Percentiles rank a stretch among this genome's conserved stretches.
Conservation (phyloP, 2,888 invertebrate species). For the Hetaerina titia region DNA sequence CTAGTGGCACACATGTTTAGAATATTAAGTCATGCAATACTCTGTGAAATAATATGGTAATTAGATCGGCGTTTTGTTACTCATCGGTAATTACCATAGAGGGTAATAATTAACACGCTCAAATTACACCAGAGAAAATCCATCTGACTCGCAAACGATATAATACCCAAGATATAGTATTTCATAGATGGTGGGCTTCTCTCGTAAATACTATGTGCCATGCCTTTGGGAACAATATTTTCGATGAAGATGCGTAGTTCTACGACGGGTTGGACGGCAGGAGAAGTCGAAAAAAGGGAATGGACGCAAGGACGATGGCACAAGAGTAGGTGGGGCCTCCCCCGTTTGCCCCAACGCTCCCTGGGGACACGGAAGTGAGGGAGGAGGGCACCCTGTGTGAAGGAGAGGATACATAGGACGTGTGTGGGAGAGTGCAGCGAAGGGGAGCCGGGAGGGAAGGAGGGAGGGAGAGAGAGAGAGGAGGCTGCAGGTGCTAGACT, state of each 20-base stretch:
- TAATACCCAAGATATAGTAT: too few species aligned
- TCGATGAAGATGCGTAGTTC: not conserved
- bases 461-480: not conserved
- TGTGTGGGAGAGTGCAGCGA: not conserved
- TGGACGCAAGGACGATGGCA: not conserved
- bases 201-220: too few species aligned
- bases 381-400: not conserved
- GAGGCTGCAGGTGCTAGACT: not conserved
- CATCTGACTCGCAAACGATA: too few species aligned
- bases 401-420: not conserved
- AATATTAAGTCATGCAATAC: too few species aligned
- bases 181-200: not conserved
- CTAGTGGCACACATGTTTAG: too few species aligned
- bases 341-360: not conserved
- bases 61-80: too few species aligned
- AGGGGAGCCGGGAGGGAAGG: not conserved
- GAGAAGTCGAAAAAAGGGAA: not conserved
- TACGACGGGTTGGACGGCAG: not conserved
- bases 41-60: too few species aligned
- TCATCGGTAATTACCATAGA: too few species aligned
- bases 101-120: too few species aligned
- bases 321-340: not conserved
- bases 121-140: too few species aligned
- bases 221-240: not conserved
- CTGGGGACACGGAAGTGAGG: not conserved